Conservation (phyloP, 2,797 vertebrate genomes). For the Orientallactaga sibirica region DNA sequence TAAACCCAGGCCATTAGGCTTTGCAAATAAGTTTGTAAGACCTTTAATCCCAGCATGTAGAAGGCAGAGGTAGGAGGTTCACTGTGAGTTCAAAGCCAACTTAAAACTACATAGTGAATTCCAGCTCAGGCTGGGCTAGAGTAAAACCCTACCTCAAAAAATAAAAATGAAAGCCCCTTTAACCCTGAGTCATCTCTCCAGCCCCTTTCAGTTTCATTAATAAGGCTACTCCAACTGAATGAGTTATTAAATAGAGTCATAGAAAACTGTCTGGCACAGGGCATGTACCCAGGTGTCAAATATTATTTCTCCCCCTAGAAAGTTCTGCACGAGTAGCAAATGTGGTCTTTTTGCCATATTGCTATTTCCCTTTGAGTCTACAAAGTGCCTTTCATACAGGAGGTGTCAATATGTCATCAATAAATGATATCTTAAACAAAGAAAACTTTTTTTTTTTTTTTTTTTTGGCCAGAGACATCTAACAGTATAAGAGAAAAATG, state of each 20-base stretch:
- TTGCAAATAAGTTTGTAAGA: too few species aligned
- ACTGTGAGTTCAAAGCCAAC: too few species aligned
- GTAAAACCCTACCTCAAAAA: too few species aligned
- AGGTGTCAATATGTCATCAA: not conserved
- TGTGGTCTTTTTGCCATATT: not conserved
- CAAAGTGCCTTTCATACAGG: not conserved
- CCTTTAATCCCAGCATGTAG: too few species aligned
- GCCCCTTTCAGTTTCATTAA: not conserved
- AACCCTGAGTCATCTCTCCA: too few species aligned
- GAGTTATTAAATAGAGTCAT: not conserved
- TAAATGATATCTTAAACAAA: not conserved
- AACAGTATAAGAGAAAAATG: slow-evolving; percentile 18
- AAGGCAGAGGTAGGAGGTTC: too few species aligned
- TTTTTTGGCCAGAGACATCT: not conserved
- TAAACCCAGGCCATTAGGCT: too few species aligned
- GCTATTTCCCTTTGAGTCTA: not conserved
- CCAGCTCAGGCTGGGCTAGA: too few species aligned
- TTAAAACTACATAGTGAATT: too few species aligned
- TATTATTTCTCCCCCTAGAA: slow-evolving; percentile 19
- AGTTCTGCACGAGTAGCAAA: not conserved
- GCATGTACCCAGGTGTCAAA: not conserved
- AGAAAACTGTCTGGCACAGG: not conserved
- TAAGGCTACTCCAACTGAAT: not conserved
- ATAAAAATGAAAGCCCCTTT: too few species aligned
- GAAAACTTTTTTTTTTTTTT: not conserved